Evolutionary conservation across 2,888 invertebrate species (phyloP), one percentile per base, ranked within the genome.

Genomic region (Aphodius granarius): DNA sequence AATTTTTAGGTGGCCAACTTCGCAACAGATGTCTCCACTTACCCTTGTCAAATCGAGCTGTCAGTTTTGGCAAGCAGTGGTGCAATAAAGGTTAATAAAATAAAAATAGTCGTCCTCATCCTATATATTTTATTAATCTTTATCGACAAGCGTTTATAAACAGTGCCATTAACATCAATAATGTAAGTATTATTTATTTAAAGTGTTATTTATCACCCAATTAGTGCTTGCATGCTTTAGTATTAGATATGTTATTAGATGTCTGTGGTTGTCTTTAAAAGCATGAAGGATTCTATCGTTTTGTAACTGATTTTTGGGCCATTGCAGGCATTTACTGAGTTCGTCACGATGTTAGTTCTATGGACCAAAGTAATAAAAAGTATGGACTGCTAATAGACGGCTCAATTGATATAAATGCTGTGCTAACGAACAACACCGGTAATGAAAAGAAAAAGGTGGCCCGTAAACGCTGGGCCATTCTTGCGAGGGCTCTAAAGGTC

Each of bases 391-490:
- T 82, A 77, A 78, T 78, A 80, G 84, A 83, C 81, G 83, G 83
- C 82, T 82, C 81, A 79, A 83, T 85, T 81, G 84, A 85, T 82
- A 81, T 86, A 78, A 84, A 84, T 79, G 83, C 84, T 80, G 84
- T 85, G 77, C 81, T 85, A 80, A 83, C 79, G 78, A 83, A 82
- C 79, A 73, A 72, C 75, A 79, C 79, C 79, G 81, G 80, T 79
- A 86, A 84, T 84, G 85, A 86, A 82, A 87, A 85, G 84, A 87
- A 87, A 86, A 88, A 88, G 83, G 89, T 89, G 78, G 93, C 93
- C 19, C 89, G 92, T 78, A 89, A 91, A 83, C 90, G 93, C 81
- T 93, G 93, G 93, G 91, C 90, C 78, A 90, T 93, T 71, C 87
- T 93, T 81, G 93, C 93, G 74, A 91, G 91, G 80, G 93, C 92